Evolutionary conservation across 2,113 vertebrate genomes (phyloP).

Genomic region (Osmerus eperlanus): DNA sequence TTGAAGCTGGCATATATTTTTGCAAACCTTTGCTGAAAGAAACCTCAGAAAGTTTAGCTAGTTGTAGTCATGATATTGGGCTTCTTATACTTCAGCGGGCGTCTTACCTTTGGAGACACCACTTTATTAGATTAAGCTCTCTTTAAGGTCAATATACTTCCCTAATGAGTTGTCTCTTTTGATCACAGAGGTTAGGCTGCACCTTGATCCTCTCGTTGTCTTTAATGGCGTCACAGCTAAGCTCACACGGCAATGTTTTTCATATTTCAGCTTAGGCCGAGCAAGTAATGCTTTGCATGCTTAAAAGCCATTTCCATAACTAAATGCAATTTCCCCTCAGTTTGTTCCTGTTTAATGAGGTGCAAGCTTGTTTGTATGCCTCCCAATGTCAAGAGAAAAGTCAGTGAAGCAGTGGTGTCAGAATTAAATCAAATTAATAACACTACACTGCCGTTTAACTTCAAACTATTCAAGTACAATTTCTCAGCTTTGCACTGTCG

Average conservation of each 20-base stretch:
- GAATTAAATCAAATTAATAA: conserved; percentile 96
- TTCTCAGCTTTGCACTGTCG: conserved; percentile 68
- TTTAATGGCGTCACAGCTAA: conserved; percentile 65
- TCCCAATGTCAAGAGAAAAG: conserved; percentile 98
- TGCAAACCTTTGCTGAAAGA: too few relatives aligned
- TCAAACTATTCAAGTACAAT: conserved; percentile 61
- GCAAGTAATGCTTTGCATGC: conserved; percentile 97
- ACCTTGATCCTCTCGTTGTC: conserved; percentile 60
- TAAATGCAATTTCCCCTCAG: conserved; percentile 99
- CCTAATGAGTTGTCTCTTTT: conserved; percentile 74
- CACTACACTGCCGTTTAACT: conserved; percentile 81
- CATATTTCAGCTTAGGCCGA: conserved; percentile 84
- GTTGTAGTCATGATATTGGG: conserved; percentile 37
- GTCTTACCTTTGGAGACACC: conserved; percentile 51
- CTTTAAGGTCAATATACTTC: conserved; percentile 75
- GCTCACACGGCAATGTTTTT: conserved; percentile 76
- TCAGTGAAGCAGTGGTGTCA: conserved; percentile 91
- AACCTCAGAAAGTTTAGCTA: conserved; percentile 8
- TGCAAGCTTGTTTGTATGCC: conserved; percentile 99
- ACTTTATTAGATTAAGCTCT: conserved; percentile 70
- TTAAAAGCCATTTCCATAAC: conserved; percentile 99
- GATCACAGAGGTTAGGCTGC: conserved; percentile 68
- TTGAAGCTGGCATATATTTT: too few relatives aligned
- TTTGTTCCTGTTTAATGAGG: conserved; percentile 99
- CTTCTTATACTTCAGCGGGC: conserved; percentile 45